A percentile compares a stretch with the other conserved stretches of the same genome.
Evolutionary conservation across 2,888 invertebrate genomes (phyloP).

Genomic region (Agrotis clavis): DNA sequence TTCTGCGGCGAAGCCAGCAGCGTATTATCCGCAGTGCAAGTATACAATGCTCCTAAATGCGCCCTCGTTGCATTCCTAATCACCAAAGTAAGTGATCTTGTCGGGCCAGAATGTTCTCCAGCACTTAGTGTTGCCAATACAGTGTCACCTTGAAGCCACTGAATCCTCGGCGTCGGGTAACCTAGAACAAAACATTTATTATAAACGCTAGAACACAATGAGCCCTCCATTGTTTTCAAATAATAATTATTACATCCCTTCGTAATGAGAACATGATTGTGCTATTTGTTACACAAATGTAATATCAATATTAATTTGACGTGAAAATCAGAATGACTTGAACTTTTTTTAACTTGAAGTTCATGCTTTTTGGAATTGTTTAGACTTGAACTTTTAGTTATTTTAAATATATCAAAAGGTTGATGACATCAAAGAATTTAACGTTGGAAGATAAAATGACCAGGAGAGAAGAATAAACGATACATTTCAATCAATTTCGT

Average conservation of each 20-base stretch:
- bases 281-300: conserved; percentile 22
- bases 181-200: conserved; percentile 72
- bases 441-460: conserved; percentile 61
- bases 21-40: conserved; percentile 94
- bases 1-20: conserved; percentile 92
- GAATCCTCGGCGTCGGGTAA: conserved; percentile 84
- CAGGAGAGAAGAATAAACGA: conserved; percentile 57
- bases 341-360: no score
- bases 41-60: conserved; percentile 92
- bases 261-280: conserved; percentile 42
- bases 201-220: conserved; percentile 26
- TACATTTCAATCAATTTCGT: conserved; percentile 66
- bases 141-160: conserved; percentile 86
- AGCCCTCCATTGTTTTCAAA: conserved; percentile 36
- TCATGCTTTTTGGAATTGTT: no score
- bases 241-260: conserved; percentile 11
- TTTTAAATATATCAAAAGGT: conserved; percentile 36
- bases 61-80: conserved; percentile 88
- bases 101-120: conserved; percentile 73
- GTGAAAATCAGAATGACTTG: conserved; percentile 4
- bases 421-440: conserved; percentile 60
- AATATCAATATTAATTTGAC: conserved; percentile 15
- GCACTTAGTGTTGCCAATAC: conserved; percentile 80
- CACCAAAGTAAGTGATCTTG: conserved; percentile 79
- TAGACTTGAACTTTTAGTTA: no score